These are phyloP conservation scores for Fissipunctia ypsillon DNA, from an alignment of 2,888 invertebrate genomes.

Conservation along the genomic window DNA sequence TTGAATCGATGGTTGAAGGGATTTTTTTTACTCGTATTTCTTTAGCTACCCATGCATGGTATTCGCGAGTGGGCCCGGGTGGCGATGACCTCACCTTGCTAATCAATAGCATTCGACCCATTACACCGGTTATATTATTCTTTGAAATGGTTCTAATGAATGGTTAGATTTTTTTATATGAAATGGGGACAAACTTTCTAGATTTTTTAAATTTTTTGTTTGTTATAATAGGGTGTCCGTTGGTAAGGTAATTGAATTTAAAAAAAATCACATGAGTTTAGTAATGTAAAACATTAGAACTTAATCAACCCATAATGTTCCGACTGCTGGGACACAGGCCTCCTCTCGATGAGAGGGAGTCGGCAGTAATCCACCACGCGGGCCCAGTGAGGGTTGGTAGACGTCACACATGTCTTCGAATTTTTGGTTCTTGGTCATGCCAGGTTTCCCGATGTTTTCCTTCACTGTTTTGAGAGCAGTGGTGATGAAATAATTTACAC, in stretches of 20 bases:
- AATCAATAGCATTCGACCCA: conserved; percentile 81
- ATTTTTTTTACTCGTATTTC: conserved; percentile 73
- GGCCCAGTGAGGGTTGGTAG: no score
- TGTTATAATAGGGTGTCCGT: no score
- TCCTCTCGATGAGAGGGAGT: no score
- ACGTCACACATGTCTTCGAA: no score
- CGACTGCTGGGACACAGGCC: no score
- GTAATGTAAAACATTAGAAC: no score
- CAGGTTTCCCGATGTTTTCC: no score
- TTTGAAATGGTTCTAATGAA: conserved; percentile 25
- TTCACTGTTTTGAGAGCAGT: no score
- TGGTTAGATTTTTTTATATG: not conserved
- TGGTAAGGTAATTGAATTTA: not conserved
- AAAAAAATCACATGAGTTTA: not conserved
- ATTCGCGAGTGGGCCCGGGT: conserved; percentile 75
- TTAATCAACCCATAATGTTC: no score
- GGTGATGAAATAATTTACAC: no score
- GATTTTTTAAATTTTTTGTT: not conserved
- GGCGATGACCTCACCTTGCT: conserved; percentile 71
- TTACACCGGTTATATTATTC: conserved; percentile 59
- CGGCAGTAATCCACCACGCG: no score
- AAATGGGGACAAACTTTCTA: conserved; percentile 3
- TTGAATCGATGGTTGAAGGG: conserved; percentile 45
- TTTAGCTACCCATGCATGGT: conserved; percentile 75
- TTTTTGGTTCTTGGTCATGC: no score